Conservation (phyloP, 2,888 invertebrate genomes). For the Melanotus villosus region DNA sequence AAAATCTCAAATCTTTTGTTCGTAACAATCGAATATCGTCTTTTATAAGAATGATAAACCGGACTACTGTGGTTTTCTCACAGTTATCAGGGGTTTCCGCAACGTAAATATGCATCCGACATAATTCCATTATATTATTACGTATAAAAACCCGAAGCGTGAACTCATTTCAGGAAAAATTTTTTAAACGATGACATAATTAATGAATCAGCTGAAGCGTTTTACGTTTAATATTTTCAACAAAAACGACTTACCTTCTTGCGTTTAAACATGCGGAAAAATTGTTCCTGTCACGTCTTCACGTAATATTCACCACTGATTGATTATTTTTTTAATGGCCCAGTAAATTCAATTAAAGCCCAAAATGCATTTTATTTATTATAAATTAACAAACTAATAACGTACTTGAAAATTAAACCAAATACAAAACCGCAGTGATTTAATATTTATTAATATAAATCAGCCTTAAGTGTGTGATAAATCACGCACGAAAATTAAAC, state of each 20-base stretch:
- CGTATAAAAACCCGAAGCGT: neutral
- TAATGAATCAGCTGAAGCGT: neutral
- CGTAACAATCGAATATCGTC: neutral
- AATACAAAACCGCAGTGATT: neutral
- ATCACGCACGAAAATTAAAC: constrained; percentile 8
- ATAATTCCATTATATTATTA: too few species aligned
- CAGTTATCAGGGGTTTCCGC: too few species aligned
- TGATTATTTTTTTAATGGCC: too few species aligned
- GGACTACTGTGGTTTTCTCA: neutral
- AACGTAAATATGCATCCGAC: too few species aligned
- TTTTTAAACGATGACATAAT: constrained; percentile 3
- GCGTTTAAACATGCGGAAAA: constrained; percentile 21
- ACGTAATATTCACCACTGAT: constrained; percentile 1
- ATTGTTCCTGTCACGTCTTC: constrained; percentile 11
- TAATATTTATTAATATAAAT: neutral
- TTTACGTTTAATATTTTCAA: neutral
- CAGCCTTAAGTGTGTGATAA: neutral
- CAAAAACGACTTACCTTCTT: constrained; percentile 16
- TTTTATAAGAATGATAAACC: neutral
- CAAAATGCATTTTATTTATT: too few species aligned
- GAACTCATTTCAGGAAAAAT: constrained; percentile 10
- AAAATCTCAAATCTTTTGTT: neutral
- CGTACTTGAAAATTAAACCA: too few species aligned
- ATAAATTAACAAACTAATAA: too few species aligned
- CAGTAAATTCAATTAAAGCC: too few species aligned